These are phyloP conservation scores for Eubasilissa splendida DNA, from an alignment of 2,888 invertebrate genomes.

Conservation along the genomic window DNA sequence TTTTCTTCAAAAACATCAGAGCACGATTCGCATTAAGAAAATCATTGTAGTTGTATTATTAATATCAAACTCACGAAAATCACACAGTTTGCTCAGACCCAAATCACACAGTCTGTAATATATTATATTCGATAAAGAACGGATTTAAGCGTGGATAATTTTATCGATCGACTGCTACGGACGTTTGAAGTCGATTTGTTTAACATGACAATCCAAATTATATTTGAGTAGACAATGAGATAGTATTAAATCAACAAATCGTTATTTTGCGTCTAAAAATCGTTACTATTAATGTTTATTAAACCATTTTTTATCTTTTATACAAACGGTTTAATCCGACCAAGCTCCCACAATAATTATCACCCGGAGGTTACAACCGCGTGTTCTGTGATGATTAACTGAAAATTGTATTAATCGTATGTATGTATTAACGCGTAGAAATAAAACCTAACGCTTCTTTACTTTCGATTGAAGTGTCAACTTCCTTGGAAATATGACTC, in stretches of 20 bases:
- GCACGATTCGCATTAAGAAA: conserved; percentile 39
- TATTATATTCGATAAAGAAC: conserved; percentile 10
- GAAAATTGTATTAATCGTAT: too few species aligned
- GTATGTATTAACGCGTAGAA: too few species aligned
- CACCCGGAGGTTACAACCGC: too few species aligned
- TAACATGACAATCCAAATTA: background rate
- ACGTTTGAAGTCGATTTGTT: conserved; percentile 26
- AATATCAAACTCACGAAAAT: conserved; percentile 38
- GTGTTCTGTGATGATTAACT: too few species aligned
- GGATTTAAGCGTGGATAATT: conserved; percentile 25
- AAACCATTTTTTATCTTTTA: too few species aligned
- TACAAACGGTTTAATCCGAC: too few species aligned
- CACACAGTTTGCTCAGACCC: conserved; percentile 24
- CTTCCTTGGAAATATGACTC: too few species aligned
- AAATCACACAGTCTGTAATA: conserved; percentile 24
- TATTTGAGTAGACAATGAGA: conserved; percentile 1
- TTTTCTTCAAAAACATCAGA: conserved; percentile 14
- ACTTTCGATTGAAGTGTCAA: too few species aligned
- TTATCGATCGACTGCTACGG: conserved; percentile 14
- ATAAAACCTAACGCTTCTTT: too few species aligned
- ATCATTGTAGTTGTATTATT: conserved; percentile 30
- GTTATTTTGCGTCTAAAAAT: background rate
- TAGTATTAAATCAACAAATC: background rate
- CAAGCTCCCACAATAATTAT: too few species aligned
- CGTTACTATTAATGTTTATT: too few species aligned